phyloP scores from a whole-genome alignment of 2,888 invertebrate genomes.

The Drosophila imparisetae region DNA sequence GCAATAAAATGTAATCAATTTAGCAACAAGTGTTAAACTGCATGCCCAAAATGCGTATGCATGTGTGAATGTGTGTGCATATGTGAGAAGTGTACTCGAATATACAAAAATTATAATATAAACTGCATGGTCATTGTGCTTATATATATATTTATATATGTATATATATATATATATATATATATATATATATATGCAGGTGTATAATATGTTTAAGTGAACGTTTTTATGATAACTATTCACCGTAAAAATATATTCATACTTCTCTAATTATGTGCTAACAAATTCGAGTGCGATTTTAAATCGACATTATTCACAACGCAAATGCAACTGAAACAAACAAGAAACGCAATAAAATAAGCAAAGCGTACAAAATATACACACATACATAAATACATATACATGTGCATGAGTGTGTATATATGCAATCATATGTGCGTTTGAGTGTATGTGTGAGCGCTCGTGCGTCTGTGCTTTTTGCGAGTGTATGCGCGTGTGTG shows the following conservation, averaged over 20 bases:
- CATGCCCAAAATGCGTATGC: constrained; percentile 18
- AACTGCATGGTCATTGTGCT: constrained; percentile 40
- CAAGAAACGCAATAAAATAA: constrained; percentile 35
- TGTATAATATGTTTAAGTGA: background rate
- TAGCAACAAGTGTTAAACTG: constrained; percentile 49
- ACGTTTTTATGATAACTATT: constrained; percentile 4
- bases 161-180: background rate
- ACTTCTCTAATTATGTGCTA: constrained; percentile 6
- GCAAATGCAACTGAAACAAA: constrained; percentile 34
- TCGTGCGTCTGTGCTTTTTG: constrained; percentile 28
- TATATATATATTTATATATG: constrained; percentile 5
- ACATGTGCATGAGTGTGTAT: background rate
- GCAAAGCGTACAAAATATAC: constrained; percentile 9
- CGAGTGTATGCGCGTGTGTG: background rate
- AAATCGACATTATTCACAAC: constrained; percentile 37
- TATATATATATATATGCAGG: constrained; percentile 1
- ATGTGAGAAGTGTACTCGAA: background rate
- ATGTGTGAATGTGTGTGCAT: constrained; percentile 18
- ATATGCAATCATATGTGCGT: constrained; percentile 21
- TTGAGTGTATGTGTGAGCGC: constrained; percentile 8
- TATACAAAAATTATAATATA: constrained; percentile 14
- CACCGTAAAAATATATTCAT: constrained; percentile 16
- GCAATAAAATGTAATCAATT: constrained; percentile 30
- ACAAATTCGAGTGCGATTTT: constrained; percentile 24
- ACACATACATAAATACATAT: background rate